Base-by-base conservation (phyloP, 1,140 invertebrate species). In the Eupristina koningsbergeri region DNA sequence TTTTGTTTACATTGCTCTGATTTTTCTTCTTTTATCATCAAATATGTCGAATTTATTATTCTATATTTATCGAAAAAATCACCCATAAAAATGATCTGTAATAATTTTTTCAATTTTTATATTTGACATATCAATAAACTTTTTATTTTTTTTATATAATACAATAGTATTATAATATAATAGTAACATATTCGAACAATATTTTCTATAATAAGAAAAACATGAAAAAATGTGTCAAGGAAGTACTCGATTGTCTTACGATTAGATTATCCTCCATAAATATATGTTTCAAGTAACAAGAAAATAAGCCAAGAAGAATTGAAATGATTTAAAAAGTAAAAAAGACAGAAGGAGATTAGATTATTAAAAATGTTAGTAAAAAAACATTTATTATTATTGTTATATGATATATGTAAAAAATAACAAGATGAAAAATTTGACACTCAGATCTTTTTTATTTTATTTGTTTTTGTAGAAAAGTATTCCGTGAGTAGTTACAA, bases 341-440 rank as follows among this genome's bases (percentile, higher is more conserved):
- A 11, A 74, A 13, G n/a, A 50, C 26, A 74, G 45, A 3, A 80
- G 13, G 39, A 31, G 64, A 80, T 80, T 80, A 64, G 34, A 36
- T 64, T 29, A 15, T 7, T 41, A 41, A 71, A 71, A 13, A 50
- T 41, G 9, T 31, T 45, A 75, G 64, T 36, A 64, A 81, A 74
- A 74, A 74, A 61, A 81, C 50, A 29, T 34, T 67, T 69, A 53
- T 7, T 34, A 29, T 61, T 36, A 81, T 64, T 34, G 45, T 34
- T 34, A 45, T 13, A 45, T 45, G 41, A 45, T 45, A 45, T 45
- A 11, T 45, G 41, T 7, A 45, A 45, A 45, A 45, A 11, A 45
- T 5, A 45, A 11, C 5, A 45, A 11, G 41, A 45, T n/a, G n/a
- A 45, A 45, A 11, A 45, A 11, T 7, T 45, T 7, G 6, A 45